Conservation (phyloP, 2,113 vertebrate genomes). For the Pangasianodon gigas region DNA sequence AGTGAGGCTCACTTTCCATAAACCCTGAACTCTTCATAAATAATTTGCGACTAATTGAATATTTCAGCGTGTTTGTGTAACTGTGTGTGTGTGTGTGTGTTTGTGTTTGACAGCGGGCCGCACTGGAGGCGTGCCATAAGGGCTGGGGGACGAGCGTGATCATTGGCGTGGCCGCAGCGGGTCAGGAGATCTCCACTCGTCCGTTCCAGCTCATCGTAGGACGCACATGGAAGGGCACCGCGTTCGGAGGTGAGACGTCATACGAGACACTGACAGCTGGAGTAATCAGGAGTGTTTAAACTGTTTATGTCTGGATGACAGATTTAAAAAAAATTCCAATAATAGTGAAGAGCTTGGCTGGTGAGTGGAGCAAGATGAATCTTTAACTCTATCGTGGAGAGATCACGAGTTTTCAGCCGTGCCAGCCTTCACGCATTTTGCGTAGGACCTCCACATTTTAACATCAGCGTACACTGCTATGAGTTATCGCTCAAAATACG, state of each 20-base stretch:
- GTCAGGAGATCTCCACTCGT: conserved; percentile 78
- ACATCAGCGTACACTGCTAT: no score
- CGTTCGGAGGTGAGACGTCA: conserved; percentile 80
- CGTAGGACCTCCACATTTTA: no score
- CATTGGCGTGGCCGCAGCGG: conserved; percentile 77
- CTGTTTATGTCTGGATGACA: neutral
- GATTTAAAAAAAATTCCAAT: neutral
- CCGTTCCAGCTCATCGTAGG: conserved; percentile 83
- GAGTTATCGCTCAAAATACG: no score
- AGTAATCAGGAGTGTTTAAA: neutral
- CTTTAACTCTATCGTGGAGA: neutral
- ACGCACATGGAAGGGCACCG: conserved; percentile 81
- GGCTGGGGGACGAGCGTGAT: conserved; percentile 83
- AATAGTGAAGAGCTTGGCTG: neutral
- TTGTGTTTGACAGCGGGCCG: conserved; percentile 71
- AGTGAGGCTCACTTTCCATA: neutral
- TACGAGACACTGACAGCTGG: neutral
- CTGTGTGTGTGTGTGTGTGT: neutral
- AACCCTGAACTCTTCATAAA: neutral
- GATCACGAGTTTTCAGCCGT: neutral
- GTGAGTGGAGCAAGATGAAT: neutral
- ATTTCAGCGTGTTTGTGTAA: neutral
- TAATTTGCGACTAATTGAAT: neutral
- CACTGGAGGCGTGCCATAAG: conserved; percentile 79
- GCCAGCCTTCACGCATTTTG: neutral